Evolutionary conservation across 2,888 invertebrate species (phyloP).

Genomic region (Agriopis aurantiaria): DNA sequence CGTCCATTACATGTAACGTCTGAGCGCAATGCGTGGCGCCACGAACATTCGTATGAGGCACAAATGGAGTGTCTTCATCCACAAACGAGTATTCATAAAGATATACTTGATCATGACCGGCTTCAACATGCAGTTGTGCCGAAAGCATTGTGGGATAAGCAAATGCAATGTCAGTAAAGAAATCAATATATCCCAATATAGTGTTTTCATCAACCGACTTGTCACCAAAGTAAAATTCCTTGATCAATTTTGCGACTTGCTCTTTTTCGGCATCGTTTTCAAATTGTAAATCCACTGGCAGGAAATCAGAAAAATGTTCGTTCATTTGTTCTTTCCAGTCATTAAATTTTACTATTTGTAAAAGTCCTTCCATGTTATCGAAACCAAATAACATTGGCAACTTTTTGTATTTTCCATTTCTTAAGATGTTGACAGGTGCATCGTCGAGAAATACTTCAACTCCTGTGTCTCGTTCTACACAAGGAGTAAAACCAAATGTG

Average conservation of each 20-base stretch:
- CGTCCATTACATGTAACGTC: slow-evolving; percentile 49
- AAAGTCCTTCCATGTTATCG: slow-evolving; percentile 57
- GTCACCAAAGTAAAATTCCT: slow-evolving; percentile 62
- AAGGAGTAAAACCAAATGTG: slow-evolving; percentile 50
- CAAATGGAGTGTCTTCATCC: slow-evolving; percentile 48
- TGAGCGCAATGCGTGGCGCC: slow-evolving; percentile 60
- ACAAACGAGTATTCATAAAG: slow-evolving; percentile 64
- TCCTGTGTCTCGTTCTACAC: slow-evolving; percentile 53
- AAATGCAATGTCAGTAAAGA: slow-evolving; percentile 67
- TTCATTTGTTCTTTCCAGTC: slow-evolving; percentile 61
- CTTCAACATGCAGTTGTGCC: slow-evolving; percentile 52
- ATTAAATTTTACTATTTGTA: slow-evolving; percentile 46
- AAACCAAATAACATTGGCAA: slow-evolving; percentile 65
- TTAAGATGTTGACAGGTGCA: slow-evolving; percentile 58
- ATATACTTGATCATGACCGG: slow-evolving; percentile 61
- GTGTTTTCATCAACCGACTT: slow-evolving; percentile 50
- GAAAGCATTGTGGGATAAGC: slow-evolving; percentile 53
- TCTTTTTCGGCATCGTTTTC: slow-evolving; percentile 53
- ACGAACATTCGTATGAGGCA: slow-evolving; percentile 51
- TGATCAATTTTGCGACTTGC: slow-evolving; percentile 53
- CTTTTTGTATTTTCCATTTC: slow-evolving; percentile 53
- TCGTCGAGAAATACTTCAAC: slow-evolving; percentile 54
- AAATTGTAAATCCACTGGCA: slow-evolving; percentile 65
- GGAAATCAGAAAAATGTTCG: slow-evolving; percentile 60
- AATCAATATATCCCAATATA: slow-evolving; percentile 59